Evolutionary conservation across 2,888 invertebrate genomes (phyloP).

Genomic region (Baccha elongata): DNA sequence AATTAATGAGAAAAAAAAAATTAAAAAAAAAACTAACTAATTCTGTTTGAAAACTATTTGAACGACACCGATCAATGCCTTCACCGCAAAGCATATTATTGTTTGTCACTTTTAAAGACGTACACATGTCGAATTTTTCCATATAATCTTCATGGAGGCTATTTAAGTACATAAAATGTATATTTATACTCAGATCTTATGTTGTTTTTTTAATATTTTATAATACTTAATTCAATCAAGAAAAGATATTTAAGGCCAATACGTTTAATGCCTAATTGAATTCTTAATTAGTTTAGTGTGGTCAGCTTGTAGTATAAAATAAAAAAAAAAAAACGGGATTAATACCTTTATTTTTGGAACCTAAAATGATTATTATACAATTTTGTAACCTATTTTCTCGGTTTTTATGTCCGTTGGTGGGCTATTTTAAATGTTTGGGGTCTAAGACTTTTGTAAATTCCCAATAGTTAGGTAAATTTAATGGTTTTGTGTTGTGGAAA

Average conservation of each 20-base stretch:
- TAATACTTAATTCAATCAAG: slow-evolving; percentile 17
- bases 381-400: slow-evolving; percentile 2
- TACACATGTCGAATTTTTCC: background rate
- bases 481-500: too few relatives aligned
- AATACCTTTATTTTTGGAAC: slow-evolving; percentile 10
- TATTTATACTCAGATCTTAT: background rate
- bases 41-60: background rate
- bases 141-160: background rate
- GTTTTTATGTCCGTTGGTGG: background rate
- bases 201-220: background rate
- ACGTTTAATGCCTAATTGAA: slow-evolving; percentile 2
- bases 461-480: too few relatives aligned
- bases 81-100: background rate
- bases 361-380: background rate
- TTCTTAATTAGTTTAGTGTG: slow-evolving; percentile 4
- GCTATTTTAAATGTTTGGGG: background rate
- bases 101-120: background rate
- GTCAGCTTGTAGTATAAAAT: background rate
- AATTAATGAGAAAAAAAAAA: slow-evolving; percentile 4
- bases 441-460: background rate
- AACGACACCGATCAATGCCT: background rate
- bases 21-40: background rate
- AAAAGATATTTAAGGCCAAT: background rate
- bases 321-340: slow-evolving; percentile 3
- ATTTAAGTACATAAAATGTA: background rate